phyloP scores from a whole-genome alignment of 2,113 vertebrate genomes.

The Phocoena sinus region DNA sequence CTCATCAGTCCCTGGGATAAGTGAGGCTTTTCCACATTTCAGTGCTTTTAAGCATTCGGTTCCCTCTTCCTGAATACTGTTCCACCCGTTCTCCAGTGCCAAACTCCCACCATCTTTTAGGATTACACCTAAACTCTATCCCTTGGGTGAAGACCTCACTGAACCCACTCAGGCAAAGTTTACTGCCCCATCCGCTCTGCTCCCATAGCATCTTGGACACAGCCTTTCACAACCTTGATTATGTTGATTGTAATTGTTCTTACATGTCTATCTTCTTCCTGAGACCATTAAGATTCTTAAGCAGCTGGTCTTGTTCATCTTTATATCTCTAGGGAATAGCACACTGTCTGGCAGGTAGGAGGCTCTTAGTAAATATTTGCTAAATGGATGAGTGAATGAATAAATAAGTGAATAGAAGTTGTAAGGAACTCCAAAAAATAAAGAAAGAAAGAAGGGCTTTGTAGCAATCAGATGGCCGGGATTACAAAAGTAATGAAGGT shows the following conservation, averaged over 20 bases:
- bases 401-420: neutral
- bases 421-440: neutral
- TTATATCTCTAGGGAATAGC: neutral
- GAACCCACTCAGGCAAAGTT: neutral
- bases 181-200: neutral
- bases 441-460: neutral
- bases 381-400: neutral
- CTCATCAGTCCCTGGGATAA: neutral
- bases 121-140: neutral
- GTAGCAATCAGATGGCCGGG: neutral
- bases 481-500: neutral
- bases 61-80: neutral
- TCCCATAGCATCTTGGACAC: neutral
- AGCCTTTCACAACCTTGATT: neutral
- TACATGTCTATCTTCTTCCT: neutral
- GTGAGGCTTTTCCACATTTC: neutral
- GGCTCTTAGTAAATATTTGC: neutral
- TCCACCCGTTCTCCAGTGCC: neutral
- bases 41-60: neutral
- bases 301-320: neutral
- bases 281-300: neutral
- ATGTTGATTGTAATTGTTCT: neutral
- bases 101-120: neutral
- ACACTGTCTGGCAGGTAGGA: neutral
- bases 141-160: neutral